These are phyloP conservation scores for Orthonyx spaldingii DNA, from an alignment of 2,113 vertebrate genomes.

Conservation along the genomic window DNA sequence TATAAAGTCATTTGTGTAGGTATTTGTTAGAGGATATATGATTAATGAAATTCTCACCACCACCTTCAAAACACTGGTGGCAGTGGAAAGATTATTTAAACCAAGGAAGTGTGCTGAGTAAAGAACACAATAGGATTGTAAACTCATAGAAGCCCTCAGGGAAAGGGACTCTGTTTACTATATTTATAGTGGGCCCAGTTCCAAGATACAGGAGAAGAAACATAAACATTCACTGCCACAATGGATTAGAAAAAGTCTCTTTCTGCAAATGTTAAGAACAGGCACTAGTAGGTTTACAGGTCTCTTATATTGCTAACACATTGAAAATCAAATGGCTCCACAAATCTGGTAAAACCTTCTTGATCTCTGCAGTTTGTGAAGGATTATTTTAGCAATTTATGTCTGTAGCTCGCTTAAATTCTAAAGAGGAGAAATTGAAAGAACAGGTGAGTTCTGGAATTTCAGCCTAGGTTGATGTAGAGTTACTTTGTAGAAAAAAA, in stretches of 20 bases:
- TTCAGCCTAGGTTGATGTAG: background rate
- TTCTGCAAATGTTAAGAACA: background rate
- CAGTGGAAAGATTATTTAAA: background rate
- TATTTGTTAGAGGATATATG: background rate
- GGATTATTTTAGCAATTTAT: background rate
- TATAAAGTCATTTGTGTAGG: background rate
- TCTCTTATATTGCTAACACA: background rate
- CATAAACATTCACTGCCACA: background rate
- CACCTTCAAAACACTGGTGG: background rate
- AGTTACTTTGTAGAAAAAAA: background rate
- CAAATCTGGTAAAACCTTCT: background rate
- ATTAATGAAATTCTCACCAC: background rate
- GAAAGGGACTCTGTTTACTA: background rate
- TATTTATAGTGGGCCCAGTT: background rate
- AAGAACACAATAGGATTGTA: background rate
- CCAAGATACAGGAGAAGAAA: background rate
- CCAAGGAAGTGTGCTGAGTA: background rate
- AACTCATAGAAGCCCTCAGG: background rate
- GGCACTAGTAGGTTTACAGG: background rate
- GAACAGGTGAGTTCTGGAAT: background rate
- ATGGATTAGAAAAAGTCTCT: background rate
- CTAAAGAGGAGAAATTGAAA: background rate
- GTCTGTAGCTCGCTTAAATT: background rate
- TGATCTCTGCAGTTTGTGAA: background rate
- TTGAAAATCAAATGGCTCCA: background rate